Base-by-base conservation (phyloP, 2,113 vertebrate species). In the Periophthalmodon schlosseri region DNA sequence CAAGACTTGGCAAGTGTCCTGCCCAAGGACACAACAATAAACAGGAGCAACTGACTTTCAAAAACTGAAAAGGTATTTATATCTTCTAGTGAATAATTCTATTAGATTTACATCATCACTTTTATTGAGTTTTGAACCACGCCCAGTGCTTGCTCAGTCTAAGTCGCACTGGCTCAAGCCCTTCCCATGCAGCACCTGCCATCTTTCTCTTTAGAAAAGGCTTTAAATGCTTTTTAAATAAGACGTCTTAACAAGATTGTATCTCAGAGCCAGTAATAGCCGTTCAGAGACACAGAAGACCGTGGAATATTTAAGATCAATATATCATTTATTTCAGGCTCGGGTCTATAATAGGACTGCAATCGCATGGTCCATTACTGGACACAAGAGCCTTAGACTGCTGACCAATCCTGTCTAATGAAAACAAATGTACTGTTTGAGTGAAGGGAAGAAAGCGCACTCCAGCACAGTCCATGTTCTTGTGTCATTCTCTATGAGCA, bases 371-470 rank as follows among this genome's bases (percentile, higher is more conserved):
- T 86, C 89, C 86, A 88, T 92, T 91, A 91, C 86, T 84, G 88
- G 81, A 87, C 88, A 87, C 77, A 61, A 80, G 83, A 80, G 88
- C 70, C 77, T 44, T 70, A 84, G 81, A 91, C 86, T 89, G 88
- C 91, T 87, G 91, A 90, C 89, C 90, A 85, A 85, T 88, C 86
- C 71, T 20, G n/a, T 79, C 86, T 91, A 92, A 92, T 91, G 91
- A 92, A 91, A 92, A 92, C 88, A 91, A 91, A 92, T 91, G 88
- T 75, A 90, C 86, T 90, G 56, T 83, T 80, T 81, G 52, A 47
- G 78, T 21, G 60, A 81, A 72, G 78, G 86, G 71, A 87, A 90
- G 86, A 87, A 89, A 65, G 34, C 67, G 72, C 80, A 72, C 83
- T 83, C 70, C 57, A 61, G 44, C 44, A 70, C 76, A 76, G 78